A percentile compares a stretch with the other conserved stretches of the same genome.
Conservation (phyloP, 1,140 invertebrate species). For the Drosophila malerkotliana region DNA sequence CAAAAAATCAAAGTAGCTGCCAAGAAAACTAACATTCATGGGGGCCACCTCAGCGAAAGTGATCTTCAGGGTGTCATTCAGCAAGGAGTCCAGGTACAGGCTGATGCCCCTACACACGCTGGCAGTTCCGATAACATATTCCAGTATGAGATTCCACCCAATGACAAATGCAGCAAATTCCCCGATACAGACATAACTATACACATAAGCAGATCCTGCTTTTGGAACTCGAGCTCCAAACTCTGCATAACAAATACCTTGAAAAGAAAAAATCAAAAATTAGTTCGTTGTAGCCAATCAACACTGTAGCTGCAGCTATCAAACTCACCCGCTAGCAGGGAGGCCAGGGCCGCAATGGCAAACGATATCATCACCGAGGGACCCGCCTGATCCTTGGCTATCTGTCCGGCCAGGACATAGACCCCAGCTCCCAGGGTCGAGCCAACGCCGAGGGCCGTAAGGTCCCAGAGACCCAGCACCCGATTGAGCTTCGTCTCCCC, state of each 20-base stretch:
- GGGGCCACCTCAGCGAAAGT: conserved; percentile 84
- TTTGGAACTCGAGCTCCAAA: conserved; percentile 93
- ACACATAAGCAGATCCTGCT: conserved; percentile 94
- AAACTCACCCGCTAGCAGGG: conserved; percentile 89
- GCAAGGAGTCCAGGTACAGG: conserved; percentile 89
- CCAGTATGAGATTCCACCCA: conserved; percentile 95
- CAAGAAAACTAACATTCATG: conserved; percentile 86
- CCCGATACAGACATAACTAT: conserved; percentile 94
- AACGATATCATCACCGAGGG: conserved; percentile 93
- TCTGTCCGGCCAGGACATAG: conserved; percentile 94
- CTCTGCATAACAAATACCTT: conserved; percentile 93
- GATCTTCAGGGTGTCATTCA: conserved; percentile 85
- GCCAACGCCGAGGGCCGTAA: conserved; percentile 92
- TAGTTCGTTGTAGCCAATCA: neutral
- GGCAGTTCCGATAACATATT: conserved; percentile 95
- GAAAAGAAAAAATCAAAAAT: conserved; percentile 45
- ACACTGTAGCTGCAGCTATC: neutral
- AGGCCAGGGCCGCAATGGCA: conserved; percentile 92
- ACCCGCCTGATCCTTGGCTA: conserved; percentile 91
- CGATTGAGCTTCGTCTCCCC: conserved; percentile 73
- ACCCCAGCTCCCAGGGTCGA: conserved; percentile 95
- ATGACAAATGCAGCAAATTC: conserved; percentile 92
- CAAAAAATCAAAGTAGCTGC: conserved; percentile 89
- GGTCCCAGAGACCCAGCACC: conserved; percentile 89
- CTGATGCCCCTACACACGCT: conserved; percentile 93